These are phyloP conservation scores for Neodiprion virginianus DNA, from an alignment of 1,140 invertebrate genomes.

Conservation along the genomic window DNA sequence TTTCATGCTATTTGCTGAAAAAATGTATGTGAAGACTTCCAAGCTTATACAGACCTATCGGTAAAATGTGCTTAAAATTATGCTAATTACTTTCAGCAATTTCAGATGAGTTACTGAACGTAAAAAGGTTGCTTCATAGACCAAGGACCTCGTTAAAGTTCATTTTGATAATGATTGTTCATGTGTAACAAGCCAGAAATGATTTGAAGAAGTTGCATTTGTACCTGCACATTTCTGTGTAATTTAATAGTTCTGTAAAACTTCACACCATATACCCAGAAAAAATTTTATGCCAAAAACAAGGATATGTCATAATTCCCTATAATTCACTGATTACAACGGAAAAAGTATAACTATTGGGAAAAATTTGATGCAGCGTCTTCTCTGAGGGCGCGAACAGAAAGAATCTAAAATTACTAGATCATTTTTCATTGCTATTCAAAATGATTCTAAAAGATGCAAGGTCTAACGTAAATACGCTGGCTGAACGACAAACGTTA, in stretches of 20 bases:
- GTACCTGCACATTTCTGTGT: background rate
- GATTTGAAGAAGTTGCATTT: background rate
- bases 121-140: background rate
- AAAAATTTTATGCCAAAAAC: constrained; percentile 1
- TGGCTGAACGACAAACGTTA: no score
- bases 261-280: background rate
- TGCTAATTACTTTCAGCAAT: no score
- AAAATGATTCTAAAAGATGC: no score
- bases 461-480: no score
- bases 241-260: background rate
- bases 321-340: no score
- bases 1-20: background rate
- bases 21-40: background rate
- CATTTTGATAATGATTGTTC: background rate
- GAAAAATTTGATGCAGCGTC: no score
- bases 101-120: no score
- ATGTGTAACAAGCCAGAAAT: background rate
- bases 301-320: background rate
- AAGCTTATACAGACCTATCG: constrained; percentile 4
- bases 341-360: no score
- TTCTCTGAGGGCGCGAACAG: no score
- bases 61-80: background rate
- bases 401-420: no score
- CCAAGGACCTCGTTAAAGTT: background rate
- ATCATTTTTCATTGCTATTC: no score